Base-by-base conservation (phyloP, 1,140 invertebrate genomes). In the Rhopalosiphum maidis region DNA sequence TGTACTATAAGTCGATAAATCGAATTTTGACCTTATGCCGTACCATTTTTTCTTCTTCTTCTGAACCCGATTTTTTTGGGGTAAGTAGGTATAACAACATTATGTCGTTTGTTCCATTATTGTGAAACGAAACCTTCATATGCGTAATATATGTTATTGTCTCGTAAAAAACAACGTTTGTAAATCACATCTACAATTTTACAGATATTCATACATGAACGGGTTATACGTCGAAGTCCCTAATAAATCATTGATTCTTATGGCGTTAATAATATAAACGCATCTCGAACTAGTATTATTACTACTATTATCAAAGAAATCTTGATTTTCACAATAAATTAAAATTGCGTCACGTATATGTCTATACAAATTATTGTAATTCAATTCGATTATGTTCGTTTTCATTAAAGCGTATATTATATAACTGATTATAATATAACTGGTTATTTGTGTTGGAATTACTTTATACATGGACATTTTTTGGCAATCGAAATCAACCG, bases 361-460 rank as follows among this genome's bases (percentile, higher is more conserved):
- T 18, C n/a, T 21, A 25, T 25, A 41, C 43, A 43, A 85, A 30
- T 48, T 25, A 87, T 46, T 43, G 30, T 46, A 37, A 23, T 89
- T 35, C 9, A 54, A 54, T 46, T 37, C 48, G 22, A 54, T 35
- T 23, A 51, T 51, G 48, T 89, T 35, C n/a, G n/a, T 54, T 30
- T 46, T 77, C 9, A 51, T 23, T 8, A 9, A 30, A 48, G 18
- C 35, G 23, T 35, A 54, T 88, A 54, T 88, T 88, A 51, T 35
- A 9, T 37, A 89, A 54, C n/a, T n/a, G 25, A 77, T n/a, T n/a
- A 68, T 68, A 68, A 2, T 37, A 89, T 23, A 51, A 89, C 87
- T 54, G 85, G 85, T 86, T 86, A 46, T 86, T 86, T 25, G 41
- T 86, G 85, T 86, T 30, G 85, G 30, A 86, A 86, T 86, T n/a